phyloP scores from a whole-genome alignment of 2,113 vertebrate species.

The Caloenas nicobarica region DNA sequence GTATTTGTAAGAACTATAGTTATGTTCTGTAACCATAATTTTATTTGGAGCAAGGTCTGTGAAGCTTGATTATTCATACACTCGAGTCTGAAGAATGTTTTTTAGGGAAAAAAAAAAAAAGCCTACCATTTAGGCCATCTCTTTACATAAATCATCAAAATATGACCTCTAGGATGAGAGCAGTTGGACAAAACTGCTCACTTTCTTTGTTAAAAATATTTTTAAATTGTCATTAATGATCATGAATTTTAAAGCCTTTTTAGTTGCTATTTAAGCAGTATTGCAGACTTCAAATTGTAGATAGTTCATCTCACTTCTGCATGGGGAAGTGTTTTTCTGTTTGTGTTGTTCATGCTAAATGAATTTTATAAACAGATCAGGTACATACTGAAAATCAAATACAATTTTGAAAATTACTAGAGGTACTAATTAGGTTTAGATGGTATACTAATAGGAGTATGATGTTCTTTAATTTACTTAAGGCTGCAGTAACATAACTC shows the following conservation, averaged over 20 bases:
- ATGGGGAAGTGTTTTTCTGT: neutral
- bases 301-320: neutral
- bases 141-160: neutral
- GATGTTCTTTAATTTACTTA: neutral
- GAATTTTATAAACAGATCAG: neutral
- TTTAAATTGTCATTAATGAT: neutral
- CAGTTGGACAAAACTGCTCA: neutral
- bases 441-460: neutral
- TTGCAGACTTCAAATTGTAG: neutral
- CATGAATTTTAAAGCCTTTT: neutral
- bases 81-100: neutral
- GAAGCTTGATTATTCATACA: neutral
- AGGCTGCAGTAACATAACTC: neutral
- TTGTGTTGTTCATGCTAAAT: neutral
- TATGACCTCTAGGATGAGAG: neutral
- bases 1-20: neutral
- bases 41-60: neutral
- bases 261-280: neutral
- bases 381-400: neutral
- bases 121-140: neutral
- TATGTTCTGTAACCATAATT: neutral
- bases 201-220: neutral
- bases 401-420: neutral
- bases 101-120: rapidly evolving
- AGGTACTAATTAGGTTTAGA: neutral